phyloP scores from a whole-genome alignment of 1,140 invertebrate genomes.

The Eupristina koningsbergeri region DNA sequence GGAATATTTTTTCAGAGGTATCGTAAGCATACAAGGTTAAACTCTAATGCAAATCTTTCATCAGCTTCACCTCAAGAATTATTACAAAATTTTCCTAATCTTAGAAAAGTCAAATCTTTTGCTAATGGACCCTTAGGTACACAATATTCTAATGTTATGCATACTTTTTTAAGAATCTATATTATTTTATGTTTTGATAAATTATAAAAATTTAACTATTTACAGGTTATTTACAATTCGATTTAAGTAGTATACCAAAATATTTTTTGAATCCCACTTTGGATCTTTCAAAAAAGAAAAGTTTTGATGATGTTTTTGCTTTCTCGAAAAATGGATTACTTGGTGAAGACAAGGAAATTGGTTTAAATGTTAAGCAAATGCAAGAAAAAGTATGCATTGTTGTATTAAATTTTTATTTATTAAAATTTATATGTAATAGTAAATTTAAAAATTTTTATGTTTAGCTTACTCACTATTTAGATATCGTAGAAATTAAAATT shows the following conservation, averaged over 20 bases:
- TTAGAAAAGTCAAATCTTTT: constrained; percentile 69
- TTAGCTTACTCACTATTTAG: constrained; percentile 93
- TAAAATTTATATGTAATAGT: not conserved
- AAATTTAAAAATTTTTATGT: constrained; percentile 60
- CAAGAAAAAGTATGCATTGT: constrained; percentile 76
- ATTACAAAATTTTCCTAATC: constrained; percentile 72
- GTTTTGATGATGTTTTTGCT: constrained; percentile 92
- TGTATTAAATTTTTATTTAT: not conserved
- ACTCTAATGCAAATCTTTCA: constrained; percentile 63
- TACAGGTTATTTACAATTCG: constrained; percentile 72
- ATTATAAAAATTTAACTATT: constrained; percentile 34
- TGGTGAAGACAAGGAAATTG: constrained; percentile 61
- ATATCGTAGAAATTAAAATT: constrained; percentile 96
- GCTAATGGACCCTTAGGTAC: constrained; percentile 60
- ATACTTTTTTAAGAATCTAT: not conserved
- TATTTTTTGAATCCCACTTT: constrained; percentile 91
- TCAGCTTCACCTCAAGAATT: constrained; percentile 68
- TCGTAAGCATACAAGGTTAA: constrained; percentile 71
- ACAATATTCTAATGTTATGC: not conserved
- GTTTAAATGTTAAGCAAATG: constrained; percentile 72
- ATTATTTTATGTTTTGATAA: not conserved
- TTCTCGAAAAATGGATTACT: constrained; percentile 69
- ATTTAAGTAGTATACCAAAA: constrained; percentile 83
- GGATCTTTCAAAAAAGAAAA: constrained; percentile 85
- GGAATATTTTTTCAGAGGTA: constrained; percentile 69